Percentiles rank a stretch among this genome's conserved stretches.
Evolutionary conservation across 2,888 invertebrate genomes (phyloP).

Genomic region (Pocota personata): DNA sequence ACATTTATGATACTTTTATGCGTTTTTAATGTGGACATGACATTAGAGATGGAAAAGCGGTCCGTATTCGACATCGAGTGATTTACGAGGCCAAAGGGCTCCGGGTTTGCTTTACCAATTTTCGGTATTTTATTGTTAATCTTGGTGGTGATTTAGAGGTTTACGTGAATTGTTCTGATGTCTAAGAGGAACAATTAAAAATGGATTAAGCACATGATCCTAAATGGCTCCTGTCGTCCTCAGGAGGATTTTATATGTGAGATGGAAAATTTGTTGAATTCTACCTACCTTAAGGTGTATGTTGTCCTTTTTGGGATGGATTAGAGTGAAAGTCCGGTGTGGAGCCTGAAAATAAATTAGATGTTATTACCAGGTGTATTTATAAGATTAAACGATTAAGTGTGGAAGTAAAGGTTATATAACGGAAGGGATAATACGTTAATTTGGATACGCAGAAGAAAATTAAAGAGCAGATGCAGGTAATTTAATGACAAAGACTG

Average conservation of each 20-base stretch:
- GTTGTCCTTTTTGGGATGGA: constrained; percentile 61
- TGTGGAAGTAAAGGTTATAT: background rate
- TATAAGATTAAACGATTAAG: constrained; percentile 50
- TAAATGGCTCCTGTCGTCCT: constrained; percentile 20
- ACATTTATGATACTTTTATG: background rate
- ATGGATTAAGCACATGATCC: constrained; percentile 56
- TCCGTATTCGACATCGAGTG: constrained; percentile 19
- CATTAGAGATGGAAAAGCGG: constrained; percentile 9
- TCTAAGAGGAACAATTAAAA: constrained; percentile 64
- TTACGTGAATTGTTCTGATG: constrained; percentile 21
- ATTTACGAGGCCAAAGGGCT: constrained; percentile 34
- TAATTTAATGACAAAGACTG: background rate
- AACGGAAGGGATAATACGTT: background rate
- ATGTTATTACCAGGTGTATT: constrained; percentile 67
- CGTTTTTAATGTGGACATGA: constrained; percentile 6
- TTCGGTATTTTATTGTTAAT: constrained; percentile 55
- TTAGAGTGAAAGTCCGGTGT: constrained; percentile 45
- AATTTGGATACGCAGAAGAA: background rate
- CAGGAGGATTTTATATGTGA: constrained; percentile 7
- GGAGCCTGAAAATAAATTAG: constrained; percentile 61
- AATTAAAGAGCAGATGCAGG: background rate
- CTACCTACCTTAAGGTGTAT: constrained; percentile 62
- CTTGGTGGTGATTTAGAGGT: constrained; percentile 50
- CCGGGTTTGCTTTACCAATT: background rate
- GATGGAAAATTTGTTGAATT: constrained; percentile 17